Percentiles rank a stretch among this genome's conserved stretches.
Conservation (phyloP, 2,888 invertebrate genomes). For the Philhelius pedissequus region DNA sequence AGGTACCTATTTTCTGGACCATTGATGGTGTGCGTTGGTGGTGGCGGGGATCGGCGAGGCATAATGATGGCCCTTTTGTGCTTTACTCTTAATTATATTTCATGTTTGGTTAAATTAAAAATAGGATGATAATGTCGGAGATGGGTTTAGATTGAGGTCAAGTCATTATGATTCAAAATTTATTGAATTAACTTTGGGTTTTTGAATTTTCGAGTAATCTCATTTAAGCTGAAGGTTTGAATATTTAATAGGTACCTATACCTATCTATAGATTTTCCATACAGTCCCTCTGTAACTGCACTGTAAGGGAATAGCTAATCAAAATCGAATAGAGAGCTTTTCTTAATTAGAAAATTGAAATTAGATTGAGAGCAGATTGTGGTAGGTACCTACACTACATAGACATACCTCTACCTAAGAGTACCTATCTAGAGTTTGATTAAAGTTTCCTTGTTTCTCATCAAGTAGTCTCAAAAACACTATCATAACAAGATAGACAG, state of each 20-base stretch:
- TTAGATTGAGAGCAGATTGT: not conserved
- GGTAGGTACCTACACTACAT: too few species aligned
- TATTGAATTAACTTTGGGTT: slow-evolving; percentile 33
- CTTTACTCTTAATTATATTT: slow-evolving; percentile 53
- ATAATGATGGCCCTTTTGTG: slow-evolving; percentile 31
- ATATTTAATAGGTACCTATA: too few species aligned
- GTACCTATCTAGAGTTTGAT: too few species aligned
- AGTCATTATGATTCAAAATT: slow-evolving; percentile 46
- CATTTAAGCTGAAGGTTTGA: slow-evolving; percentile 16
- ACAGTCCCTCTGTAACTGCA: not conserved
- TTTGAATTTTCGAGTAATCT: slow-evolving; percentile 36
- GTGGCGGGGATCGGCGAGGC: too few species aligned
- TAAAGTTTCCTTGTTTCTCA: not conserved
- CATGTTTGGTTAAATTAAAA: slow-evolving; percentile 10
- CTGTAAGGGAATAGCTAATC: not conserved
- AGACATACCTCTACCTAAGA: too few species aligned
- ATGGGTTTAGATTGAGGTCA: not conserved
- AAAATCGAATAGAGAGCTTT: slow-evolving; percentile 16
- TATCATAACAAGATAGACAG: too few species aligned
- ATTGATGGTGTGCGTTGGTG: slow-evolving; percentile 12
- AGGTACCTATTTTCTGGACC: slow-evolving; percentile 28
- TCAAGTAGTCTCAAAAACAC: not conserved
- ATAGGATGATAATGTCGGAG: not conserved
- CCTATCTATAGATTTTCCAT: not conserved
- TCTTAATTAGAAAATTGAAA: slow-evolving; percentile 1